These are phyloP conservation scores for Varecia variegata DNA, from an alignment of 2,797 vertebrate genomes.

Conservation along the genomic window DNA sequence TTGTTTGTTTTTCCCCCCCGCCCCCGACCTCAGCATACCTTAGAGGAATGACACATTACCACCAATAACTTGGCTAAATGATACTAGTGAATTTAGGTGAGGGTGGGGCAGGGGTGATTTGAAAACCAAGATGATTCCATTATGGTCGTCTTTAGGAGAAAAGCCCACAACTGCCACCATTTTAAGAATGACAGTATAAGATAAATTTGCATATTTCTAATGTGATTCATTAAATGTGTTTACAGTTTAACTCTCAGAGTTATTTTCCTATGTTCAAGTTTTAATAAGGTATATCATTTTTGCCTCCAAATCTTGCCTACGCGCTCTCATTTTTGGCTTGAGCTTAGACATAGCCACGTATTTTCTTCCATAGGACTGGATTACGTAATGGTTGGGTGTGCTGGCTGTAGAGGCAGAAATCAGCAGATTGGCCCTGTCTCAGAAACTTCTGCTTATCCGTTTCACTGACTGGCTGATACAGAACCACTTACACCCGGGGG, in stretches of 20 bases:
- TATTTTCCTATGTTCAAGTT: background rate
- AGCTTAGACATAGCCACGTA: background rate
- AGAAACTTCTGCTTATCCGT: background rate
- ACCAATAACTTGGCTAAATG: background rate
- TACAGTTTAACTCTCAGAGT: background rate
- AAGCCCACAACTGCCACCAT: background rate
- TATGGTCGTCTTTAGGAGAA: background rate
- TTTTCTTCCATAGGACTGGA: background rate
- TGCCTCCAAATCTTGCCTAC: background rate
- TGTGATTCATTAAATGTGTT: background rate
- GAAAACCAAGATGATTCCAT: background rate
- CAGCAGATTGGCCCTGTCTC: background rate
- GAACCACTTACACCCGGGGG: background rate
- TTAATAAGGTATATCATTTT: background rate
- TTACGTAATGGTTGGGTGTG: background rate
- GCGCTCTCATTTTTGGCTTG: background rate
- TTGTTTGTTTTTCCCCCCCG: background rate
- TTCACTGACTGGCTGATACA: background rate
- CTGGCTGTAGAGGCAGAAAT: constrained; percentile 10
- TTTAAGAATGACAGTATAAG: background rate
- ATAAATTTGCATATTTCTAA: background rate
- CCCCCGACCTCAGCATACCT: background rate
- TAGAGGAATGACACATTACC: background rate
- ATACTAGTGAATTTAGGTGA: background rate
- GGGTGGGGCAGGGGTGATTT: background rate